Conservation (phyloP, 2,888 invertebrate genomes). For the Brenthis hecate region DNA sequence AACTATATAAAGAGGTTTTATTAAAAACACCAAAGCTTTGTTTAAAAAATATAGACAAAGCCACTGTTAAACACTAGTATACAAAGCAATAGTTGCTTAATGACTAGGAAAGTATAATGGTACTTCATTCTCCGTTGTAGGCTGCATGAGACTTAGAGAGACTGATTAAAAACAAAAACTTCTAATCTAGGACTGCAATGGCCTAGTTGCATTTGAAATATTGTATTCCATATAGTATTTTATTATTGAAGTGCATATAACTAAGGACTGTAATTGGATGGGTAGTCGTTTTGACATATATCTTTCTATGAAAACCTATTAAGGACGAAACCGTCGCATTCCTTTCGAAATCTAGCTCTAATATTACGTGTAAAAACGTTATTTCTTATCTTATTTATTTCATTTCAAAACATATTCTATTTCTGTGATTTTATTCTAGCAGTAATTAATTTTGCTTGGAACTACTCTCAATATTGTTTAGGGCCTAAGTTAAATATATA, state of each 20-base stretch:
- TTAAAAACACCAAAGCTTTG: not conserved
- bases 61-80: not conserved
- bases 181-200: conserved; percentile 18
- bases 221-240: not conserved
- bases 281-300: conserved; percentile 17
- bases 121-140: conserved; percentile 4
- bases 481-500: not conserved
- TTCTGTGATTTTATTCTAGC: too few species aligned
- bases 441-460: too few species aligned
- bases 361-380: too few species aligned
- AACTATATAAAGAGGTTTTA: too few species aligned
- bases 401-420: too few species aligned
- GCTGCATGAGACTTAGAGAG: conserved; percentile 10
- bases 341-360: not conserved
- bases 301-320: conserved; percentile 8
- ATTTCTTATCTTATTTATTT: too few species aligned
- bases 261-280: conserved; percentile 14
- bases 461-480: not conserved
- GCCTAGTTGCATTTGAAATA: conserved; percentile 13
- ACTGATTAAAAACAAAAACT: conserved; percentile 20
- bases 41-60: not conserved
- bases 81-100: conserved; percentile 11
- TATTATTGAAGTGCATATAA: conserved; percentile 10
- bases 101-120: conserved; percentile 11
- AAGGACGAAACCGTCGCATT: not conserved